Evolutionary conservation across 2,888 invertebrate genomes (phyloP).

Genomic region (Monoplex corrugatus): DNA sequence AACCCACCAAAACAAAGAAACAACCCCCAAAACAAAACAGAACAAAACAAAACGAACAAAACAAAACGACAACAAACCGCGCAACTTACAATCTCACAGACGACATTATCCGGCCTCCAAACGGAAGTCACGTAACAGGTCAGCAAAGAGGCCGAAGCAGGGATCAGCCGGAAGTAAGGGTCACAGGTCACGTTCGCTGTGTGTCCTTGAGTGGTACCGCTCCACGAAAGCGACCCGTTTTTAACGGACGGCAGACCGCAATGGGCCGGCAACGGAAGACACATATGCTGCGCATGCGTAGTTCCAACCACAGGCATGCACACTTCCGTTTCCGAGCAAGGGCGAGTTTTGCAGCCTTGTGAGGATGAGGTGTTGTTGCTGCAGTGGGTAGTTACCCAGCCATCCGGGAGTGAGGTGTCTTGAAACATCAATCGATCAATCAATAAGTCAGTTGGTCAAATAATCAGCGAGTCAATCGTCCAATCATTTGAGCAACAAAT

Average conservation of each 20-base stretch:
- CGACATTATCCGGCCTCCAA: background rate
- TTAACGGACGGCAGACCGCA: background rate
- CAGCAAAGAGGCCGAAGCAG: background rate
- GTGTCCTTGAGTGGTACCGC: background rate
- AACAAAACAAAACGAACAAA: no score
- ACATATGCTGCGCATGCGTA: background rate
- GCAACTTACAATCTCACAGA: background rate
- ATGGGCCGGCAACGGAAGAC: background rate
- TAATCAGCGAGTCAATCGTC: background rate
- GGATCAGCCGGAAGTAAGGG: background rate
- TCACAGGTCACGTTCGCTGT: constrained; percentile 4
- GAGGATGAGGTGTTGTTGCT: background rate
- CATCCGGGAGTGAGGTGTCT: no score
- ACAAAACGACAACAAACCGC: no score
- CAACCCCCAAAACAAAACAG: background rate
- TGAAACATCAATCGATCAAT: background rate
- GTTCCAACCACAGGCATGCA: background rate
- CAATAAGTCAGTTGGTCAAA: background rate
- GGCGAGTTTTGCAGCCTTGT: background rate
- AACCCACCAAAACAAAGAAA: background rate
- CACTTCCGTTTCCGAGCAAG: background rate
- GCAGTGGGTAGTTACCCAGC: no score
- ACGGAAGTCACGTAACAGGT: background rate
- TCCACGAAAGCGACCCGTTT: background rate
- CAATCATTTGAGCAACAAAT: no score